phyloP scores from a whole-genome alignment of 2,113 vertebrate species.

The Saccopteryx bilineata region DNA sequence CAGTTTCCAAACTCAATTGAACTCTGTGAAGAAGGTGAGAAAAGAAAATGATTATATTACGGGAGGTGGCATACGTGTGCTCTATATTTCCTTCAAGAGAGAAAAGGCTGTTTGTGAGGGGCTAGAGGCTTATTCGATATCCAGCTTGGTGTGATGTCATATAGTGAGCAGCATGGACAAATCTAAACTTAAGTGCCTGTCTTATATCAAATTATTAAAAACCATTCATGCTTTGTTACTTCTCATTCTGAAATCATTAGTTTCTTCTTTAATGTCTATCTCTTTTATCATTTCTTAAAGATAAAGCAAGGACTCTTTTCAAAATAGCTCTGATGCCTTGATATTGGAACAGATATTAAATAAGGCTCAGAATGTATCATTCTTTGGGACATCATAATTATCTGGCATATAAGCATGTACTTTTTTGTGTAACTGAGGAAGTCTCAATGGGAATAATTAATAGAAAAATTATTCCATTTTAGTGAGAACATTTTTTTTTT shows the following conservation, averaged over 20 bases:
- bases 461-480: conserved; percentile 80
- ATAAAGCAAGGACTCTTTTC: conserved; percentile 55
- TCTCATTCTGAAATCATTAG: conserved; percentile 52
- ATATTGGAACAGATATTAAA: conserved; percentile 68
- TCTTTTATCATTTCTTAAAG: conserved; percentile 54
- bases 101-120: not conserved
- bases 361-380: conserved; percentile 41
- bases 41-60: conserved; percentile 1
- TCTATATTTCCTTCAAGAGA: not conserved
- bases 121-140: not conserved
- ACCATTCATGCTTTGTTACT: not conserved
- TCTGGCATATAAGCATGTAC: conserved; percentile 60
- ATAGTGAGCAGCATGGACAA: not conserved
- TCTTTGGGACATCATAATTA: conserved; percentile 79
- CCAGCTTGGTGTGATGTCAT: not conserved
- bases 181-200: conserved; percentile 31
- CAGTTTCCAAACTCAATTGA: conserved; percentile 23
- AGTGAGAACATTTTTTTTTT: conserved; percentile 76
- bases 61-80: not conserved
- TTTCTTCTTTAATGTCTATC: conserved; percentile 39
- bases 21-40: conserved; percentile 18
- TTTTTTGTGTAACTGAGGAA: conserved; percentile 62
- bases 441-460: conserved; percentile 88
- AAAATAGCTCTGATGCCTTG: conserved; percentile 43
- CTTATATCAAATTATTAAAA: conserved; percentile 53